phyloP scores from a whole-genome alignment of 1,140 invertebrate species.

The Neomicropteryx cornuta region DNA sequence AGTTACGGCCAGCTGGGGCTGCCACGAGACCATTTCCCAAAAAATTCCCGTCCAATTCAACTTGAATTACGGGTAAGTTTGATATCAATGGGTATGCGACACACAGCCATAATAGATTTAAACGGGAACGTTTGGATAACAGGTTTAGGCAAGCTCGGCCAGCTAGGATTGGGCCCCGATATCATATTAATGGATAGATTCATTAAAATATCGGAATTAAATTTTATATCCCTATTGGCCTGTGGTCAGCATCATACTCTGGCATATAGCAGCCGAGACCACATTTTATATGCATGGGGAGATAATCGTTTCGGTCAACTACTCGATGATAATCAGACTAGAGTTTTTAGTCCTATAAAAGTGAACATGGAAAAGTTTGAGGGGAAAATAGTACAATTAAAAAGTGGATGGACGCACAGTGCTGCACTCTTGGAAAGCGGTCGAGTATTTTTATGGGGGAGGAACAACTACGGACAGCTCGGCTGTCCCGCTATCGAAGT shows the following conservation, averaged over 20 bases:
- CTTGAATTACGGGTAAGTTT: slow-evolving; percentile 19
- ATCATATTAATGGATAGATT: slow-evolving; percentile 35
- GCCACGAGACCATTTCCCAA: slow-evolving; percentile 32
- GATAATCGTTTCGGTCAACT: slow-evolving; percentile 66
- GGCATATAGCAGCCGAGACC: slow-evolving; percentile 42
- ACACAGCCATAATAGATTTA: slow-evolving; percentile 54
- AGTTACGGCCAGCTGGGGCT: slow-evolving; percentile 59
- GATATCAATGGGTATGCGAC: slow-evolving; percentile 49
- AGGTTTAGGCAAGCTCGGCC: slow-evolving; percentile 51
- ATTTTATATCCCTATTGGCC: slow-evolving; percentile 41
- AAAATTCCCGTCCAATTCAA: slow-evolving; percentile 27
- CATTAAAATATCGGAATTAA: slow-evolving; percentile 43
- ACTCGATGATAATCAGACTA: slow-evolving; percentile 28
- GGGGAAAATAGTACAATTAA: slow-evolving; percentile 36
- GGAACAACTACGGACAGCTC: slow-evolving; percentile 71
- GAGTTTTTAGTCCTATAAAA: slow-evolving; percentile 34
- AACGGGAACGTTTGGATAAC: slow-evolving; percentile 47
- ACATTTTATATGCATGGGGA: slow-evolving; percentile 54
- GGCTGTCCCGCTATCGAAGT: slow-evolving; percentile 30
- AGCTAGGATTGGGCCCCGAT: slow-evolving; percentile 45
- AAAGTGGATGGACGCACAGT: slow-evolving; percentile 66
- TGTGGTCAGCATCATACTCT: slow-evolving; percentile 68
- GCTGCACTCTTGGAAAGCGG: slow-evolving; percentile 46
- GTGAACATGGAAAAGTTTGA: slow-evolving; percentile 38
- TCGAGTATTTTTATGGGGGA: slow-evolving; percentile 58